Conservation (phyloP, 2,797 vertebrate genomes). For the Hypotaenidia okinawae region DNA sequence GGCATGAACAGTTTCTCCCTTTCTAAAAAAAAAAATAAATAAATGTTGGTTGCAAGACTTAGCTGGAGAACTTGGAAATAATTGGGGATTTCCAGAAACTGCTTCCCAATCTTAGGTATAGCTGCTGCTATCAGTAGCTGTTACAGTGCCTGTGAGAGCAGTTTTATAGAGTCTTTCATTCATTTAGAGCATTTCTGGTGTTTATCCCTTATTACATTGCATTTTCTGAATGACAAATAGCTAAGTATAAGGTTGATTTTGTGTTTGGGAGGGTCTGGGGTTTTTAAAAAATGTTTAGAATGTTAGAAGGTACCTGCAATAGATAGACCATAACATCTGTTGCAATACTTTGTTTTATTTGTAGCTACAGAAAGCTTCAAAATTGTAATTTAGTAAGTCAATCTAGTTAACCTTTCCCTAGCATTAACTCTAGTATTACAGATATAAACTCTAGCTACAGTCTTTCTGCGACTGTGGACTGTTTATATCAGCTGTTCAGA, state of each 20-base stretch:
- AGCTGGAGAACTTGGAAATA: neutral
- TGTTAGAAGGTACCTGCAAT: neutral
- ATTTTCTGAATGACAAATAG: neutral
- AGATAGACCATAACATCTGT: neutral
- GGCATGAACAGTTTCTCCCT: neutral
- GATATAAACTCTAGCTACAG: neutral
- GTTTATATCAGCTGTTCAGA: neutral
- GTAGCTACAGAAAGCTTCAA: neutral
- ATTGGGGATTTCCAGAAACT: neutral
- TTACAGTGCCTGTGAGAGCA: neutral
- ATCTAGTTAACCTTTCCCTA: neutral
- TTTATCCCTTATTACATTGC: neutral
- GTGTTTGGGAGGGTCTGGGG: no score
- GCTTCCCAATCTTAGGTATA: neutral
- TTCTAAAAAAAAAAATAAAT: no score
- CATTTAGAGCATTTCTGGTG: neutral
- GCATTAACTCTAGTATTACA: neutral
- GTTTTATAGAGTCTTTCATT: neutral
- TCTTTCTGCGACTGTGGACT: neutral
- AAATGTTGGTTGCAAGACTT: rapidly evolving
- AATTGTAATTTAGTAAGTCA: neutral
- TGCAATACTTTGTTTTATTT: neutral
- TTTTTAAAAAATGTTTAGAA: neutral
- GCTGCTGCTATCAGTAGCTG: neutral
- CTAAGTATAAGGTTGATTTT: neutral